These are phyloP conservation scores for Silurus aristotelis DNA, from an alignment of 2,797 vertebrate genomes.

Conservation along the genomic window DNA sequence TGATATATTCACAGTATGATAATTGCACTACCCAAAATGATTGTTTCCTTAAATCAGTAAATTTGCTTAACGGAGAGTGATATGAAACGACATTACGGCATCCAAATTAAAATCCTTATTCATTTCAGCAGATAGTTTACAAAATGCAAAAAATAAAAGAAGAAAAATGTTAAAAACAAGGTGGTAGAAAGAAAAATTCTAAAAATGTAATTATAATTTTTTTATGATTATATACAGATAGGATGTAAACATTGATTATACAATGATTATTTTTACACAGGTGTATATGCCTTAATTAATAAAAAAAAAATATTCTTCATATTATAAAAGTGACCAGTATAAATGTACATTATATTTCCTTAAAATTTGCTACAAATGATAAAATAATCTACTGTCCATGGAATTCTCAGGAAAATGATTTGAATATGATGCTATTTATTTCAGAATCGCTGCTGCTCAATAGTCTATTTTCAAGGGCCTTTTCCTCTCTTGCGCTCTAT, in stretches of 20 bases:
- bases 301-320: background rate
- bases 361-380: background rate
- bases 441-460: background rate
- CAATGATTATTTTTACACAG: background rate
- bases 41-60: background rate
- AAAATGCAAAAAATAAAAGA: background rate
- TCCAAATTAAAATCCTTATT: background rate
- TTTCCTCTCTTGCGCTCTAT: background rate
- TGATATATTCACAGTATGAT: background rate
- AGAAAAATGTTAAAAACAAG: no score
- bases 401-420: conserved; percentile 16
- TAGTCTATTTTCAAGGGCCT: conserved; percentile 23
- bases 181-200: no score
- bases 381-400: conserved; percentile 21
- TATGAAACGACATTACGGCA: background rate
- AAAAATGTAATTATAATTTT: no score
- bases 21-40: background rate
- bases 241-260: no score
- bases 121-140: background rate
- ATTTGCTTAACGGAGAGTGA: background rate
- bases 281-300: background rate
- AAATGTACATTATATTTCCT: background rate
- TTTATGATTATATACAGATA: no score
- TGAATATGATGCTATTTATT: conserved; percentile 41
- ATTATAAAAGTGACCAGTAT: conserved; percentile 3